Evolutionary conservation across 2,113 vertebrate species (phyloP).

Genomic region (Leptobrachium ailaonicum): DNA sequence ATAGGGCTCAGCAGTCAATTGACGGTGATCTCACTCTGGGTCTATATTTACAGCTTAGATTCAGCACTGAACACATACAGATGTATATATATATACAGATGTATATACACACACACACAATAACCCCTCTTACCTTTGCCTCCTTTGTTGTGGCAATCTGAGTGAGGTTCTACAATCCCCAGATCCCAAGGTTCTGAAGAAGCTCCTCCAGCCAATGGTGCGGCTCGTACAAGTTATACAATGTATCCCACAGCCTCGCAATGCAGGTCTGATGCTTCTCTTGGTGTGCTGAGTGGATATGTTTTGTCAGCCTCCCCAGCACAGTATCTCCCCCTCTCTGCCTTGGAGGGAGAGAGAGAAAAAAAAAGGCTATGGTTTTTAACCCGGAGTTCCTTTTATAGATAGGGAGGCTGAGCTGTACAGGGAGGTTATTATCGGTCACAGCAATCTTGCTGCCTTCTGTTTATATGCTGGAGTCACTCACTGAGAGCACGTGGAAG

Average conservation of each 20-base stretch:
- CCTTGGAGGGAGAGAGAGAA: conserved; percentile 3
- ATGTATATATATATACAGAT: too few relatives aligned
- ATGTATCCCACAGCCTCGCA: background rate
- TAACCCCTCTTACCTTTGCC: background rate
- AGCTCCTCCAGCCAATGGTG: background rate
- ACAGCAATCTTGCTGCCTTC: conserved; percentile 12
- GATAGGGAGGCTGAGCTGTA: conserved; percentile 23
- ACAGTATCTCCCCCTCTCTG: conserved; percentile 34
- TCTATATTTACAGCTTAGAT: too few relatives aligned
- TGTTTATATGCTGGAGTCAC: conserved; percentile 34
- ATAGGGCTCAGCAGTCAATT: too few relatives aligned
- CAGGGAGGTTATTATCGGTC: conserved; percentile 42
- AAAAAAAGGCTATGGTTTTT: conserved; percentile 29
- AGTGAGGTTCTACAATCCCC: too few relatives aligned
- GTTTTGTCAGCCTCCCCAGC: conserved; percentile 24
- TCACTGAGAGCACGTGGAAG: conserved; percentile 22
- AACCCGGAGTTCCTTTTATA: conserved; percentile 45
- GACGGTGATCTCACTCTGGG: too few relatives aligned
- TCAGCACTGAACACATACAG: too few relatives aligned
- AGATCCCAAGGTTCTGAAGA: background rate
- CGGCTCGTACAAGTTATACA: background rate
- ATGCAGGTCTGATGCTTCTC: conserved; percentile 8
- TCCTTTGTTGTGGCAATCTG: background rate
- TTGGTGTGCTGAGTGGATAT: conserved; percentile 5
- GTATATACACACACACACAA: background rate